These are phyloP conservation scores for Nomada ferruginata DNA, from an alignment of 2,888 invertebrate genomes.

Conservation along the genomic window DNA sequence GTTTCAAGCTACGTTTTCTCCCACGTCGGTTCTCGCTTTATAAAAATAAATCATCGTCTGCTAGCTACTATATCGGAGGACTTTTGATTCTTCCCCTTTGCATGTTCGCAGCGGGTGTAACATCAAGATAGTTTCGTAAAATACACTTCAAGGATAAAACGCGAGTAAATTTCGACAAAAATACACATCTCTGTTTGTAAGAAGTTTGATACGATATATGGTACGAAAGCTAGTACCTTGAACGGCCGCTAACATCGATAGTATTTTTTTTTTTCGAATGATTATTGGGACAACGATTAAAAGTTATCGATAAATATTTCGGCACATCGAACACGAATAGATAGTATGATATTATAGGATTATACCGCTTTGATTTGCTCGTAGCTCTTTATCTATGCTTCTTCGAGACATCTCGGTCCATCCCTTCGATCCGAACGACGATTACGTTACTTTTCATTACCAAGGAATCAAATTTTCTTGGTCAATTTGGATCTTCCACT, in stretches of 20 bases:
- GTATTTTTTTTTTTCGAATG: constrained; percentile 1
- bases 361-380: constrained; percentile 37
- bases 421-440: constrained; percentile 1
- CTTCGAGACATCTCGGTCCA: neutral
- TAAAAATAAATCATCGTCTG: constrained; percentile 63
- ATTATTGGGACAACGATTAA: constrained; percentile 46
- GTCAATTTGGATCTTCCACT: neutral
- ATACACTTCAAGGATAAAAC: constrained; percentile 24
- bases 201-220: constrained; percentile 29
- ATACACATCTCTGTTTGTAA: constrained; percentile 34
- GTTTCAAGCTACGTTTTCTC: neutral
- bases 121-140: constrained; percentile 43
- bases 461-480: neutral
- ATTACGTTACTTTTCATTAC: neutral
- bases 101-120: neutral
- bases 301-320: constrained; percentile 46
- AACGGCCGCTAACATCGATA: constrained; percentile 13
- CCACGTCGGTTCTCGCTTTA: constrained; percentile 38
- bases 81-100: constrained; percentile 20
- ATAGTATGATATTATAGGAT: constrained; percentile 42
- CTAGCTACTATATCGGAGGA: constrained; percentile 41
- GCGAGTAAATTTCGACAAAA: constrained; percentile 40
- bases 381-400: neutral
- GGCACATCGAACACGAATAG: constrained; percentile 50
- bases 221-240: constrained; percentile 35